phyloP scores from a whole-genome alignment of 2,797 vertebrate species.

The Prunella strophiata region DNA sequence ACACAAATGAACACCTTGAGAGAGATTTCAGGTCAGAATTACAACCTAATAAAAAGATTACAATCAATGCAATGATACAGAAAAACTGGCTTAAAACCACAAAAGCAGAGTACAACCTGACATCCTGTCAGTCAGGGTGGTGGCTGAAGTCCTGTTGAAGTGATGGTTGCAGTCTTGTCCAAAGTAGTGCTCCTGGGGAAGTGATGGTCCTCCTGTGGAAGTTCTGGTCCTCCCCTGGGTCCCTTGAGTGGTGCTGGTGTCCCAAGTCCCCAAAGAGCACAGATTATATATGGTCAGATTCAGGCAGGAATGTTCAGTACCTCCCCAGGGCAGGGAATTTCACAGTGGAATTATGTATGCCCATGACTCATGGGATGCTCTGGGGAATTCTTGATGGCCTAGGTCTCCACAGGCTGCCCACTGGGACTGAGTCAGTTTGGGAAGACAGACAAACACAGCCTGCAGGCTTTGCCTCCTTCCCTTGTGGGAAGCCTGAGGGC shows the following conservation, averaged over 20 bases:
- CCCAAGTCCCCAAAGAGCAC: neutral
- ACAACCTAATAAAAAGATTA: too few relatives aligned
- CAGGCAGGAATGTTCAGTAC: neutral
- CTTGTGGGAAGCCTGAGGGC: neutral
- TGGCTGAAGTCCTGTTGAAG: neutral
- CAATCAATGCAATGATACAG: too few relatives aligned
- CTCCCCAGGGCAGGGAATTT: neutral
- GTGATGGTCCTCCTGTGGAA: neutral
- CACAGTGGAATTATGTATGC: neutral
- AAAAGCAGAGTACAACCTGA: too few relatives aligned
- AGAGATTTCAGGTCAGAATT: too few relatives aligned
- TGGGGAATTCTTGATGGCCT: neutral
- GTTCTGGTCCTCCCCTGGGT: neutral
- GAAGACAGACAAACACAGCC: neutral
- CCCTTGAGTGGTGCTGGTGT: rapidly evolving
- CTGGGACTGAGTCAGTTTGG: neutral
- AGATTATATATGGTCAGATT: neutral
- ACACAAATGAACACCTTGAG: too few relatives aligned
- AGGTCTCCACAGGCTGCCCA: neutral
- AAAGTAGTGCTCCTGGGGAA: neutral
- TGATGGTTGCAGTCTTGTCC: neutral
- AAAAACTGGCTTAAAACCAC: too few relatives aligned
- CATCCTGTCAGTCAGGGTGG: too few relatives aligned
- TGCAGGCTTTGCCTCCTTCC: too few relatives aligned
- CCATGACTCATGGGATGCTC: neutral